Evolutionary conservation across 2,113 vertebrate species (phyloP).

Genomic region (Mastomys natalensis): DNA sequence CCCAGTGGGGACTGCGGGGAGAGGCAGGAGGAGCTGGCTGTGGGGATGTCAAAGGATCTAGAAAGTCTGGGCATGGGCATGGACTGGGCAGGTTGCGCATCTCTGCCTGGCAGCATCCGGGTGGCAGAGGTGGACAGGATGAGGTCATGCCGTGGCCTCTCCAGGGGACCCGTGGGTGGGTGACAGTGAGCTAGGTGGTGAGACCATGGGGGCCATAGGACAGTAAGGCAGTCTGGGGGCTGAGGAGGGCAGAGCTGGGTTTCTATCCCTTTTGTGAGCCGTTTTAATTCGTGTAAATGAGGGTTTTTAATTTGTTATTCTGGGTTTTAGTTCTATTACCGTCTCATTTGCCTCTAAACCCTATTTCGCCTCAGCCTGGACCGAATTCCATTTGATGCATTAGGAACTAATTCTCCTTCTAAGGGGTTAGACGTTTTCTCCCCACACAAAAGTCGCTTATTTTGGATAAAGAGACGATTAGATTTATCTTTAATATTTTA

Average conservation of each 20-base stretch:
- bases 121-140: not conserved
- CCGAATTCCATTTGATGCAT: constrained; percentile 90
- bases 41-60: not conserved
- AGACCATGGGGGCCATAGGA: not conserved
- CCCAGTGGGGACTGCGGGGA: accelerated
- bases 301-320: constrained; percentile 91
- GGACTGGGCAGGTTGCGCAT: not conserved
- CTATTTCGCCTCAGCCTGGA: constrained; percentile 86
- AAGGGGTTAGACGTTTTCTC: constrained; percentile 90
- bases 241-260: constrained; percentile 77
- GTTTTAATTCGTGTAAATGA: constrained; percentile 91
- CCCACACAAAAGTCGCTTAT: constrained; percentile 92
- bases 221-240: not conserved
- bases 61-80: not conserved
- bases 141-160: not conserved
- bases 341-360: constrained; percentile 91
- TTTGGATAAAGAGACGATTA: constrained; percentile 93
- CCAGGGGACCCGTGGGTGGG: not conserved
- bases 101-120: not conserved
- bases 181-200: not conserved
- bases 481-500: constrained; percentile 95
- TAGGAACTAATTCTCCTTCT: constrained; percentile 91
- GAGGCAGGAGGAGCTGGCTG: not conserved
- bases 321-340: constrained; percentile 91
- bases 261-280: constrained; percentile 83